Percentiles rank a stretch among this genome's conserved stretches.
These are phyloP conservation scores for Nothocercus julius DNA, from an alignment of 2,113 vertebrate species.

Conservation along the genomic window DNA sequence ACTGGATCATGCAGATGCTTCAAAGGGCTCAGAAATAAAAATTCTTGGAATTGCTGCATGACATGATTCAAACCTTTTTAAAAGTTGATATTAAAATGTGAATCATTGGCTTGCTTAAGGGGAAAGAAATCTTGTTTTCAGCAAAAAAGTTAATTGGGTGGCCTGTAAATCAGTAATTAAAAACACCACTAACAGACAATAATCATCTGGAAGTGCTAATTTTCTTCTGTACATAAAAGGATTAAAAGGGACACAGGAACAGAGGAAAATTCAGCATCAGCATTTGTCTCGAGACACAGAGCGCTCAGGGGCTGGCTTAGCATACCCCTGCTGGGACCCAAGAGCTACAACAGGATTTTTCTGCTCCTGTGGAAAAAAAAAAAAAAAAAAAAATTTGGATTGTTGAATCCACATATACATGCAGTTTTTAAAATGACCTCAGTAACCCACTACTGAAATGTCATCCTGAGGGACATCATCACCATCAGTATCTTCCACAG, in stretches of 20 bases:
- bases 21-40: neutral
- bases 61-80: neutral
- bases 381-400: neutral
- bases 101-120: constrained; percentile 11
- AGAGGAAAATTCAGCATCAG: constrained; percentile 31
- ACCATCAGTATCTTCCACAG: accelerated
- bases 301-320: neutral
- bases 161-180: constrained; percentile 45
- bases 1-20: neutral
- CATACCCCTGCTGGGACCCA: neutral
- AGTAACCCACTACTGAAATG: neutral
- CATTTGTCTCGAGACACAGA: neutral
- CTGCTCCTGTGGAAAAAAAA: neutral
- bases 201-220: constrained; percentile 6
- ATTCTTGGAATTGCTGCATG: constrained; percentile 11
- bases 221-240: constrained; percentile 4
- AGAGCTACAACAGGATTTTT: neutral
- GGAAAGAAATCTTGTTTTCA: constrained; percentile 4
- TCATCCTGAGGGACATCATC: neutral
- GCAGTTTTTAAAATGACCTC: neutral
- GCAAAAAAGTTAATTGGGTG: constrained; percentile 29
- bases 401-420: neutral
- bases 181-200: constrained; percentile 24
- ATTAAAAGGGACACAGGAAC: constrained; percentile 5
- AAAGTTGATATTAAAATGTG: constrained; percentile 20